Evolutionary conservation across 2,797 vertebrate species (phyloP), one percentile per base, ranked within the genome.

Genomic region (Anabacerthia variegaticeps): DNA sequence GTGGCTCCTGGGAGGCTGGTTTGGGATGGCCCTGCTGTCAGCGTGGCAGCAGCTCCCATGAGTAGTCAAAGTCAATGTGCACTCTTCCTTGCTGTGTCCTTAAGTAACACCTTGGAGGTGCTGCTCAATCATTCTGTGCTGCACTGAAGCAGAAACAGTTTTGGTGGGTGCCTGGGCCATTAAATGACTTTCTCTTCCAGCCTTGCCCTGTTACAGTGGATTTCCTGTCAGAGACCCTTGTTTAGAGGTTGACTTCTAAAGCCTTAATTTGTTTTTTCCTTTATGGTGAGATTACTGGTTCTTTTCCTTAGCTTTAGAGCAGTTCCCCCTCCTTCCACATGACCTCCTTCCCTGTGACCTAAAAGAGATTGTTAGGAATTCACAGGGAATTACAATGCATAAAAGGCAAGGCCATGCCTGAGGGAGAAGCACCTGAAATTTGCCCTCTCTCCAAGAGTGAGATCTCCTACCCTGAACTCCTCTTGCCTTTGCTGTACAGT

Each of bases 41-140:
- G 32, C 20, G 1, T 1, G 1, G 20, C 37, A 52, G 46, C n/a
- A 81, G 27, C 32, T 86, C n/a, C 28, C 6, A 2, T 3, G 11
- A 66, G 59, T 49, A 55, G 30, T 39, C 27, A 41, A 27, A 74
- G 8, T 55, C 36, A 2, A 4, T 21, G 15, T 10, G 20, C n/a
- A 75, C 22, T 78, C 22, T 76, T 13, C 46, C 39, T 79, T 62
- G n/a, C 9, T 71, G 17, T 74, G 46, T 43, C 51, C 16, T 5
- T 37, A 54, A 72, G 22, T 44, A 71, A 19, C 36, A 12, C 23
- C 15, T 37, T 34, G 32, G 32, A 65, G 30, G 30, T 59, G 44
- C 32, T 68, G 5, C 65, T 65, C 59, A 22, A 1, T 48, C 19
- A 5, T 21, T 74, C 46, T 67, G 44, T 43, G 28, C 85, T 77